Evolutionary conservation across 2,113 vertebrate genomes (phyloP), one percentile per base, ranked within the genome.

Genomic region (Leptobrachium leishanense): DNA sequence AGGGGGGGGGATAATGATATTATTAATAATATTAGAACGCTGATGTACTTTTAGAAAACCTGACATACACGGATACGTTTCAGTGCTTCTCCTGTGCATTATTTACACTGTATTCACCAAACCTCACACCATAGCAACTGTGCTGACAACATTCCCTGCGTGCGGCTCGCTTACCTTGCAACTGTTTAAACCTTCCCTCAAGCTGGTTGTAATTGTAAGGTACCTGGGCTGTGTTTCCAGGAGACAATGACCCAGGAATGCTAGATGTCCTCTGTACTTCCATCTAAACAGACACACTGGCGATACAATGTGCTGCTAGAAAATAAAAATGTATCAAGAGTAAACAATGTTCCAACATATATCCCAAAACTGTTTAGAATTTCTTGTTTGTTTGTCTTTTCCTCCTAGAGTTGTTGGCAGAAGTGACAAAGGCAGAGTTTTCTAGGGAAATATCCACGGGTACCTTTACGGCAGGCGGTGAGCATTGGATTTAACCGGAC

Each of bases 121-220:
- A 73, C 64, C 74, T 74, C 79, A 77, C 3, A 75, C 67, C 81
- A 46, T 31, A 87, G 88, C 90, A 90, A 86, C 83, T 77, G 62
- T 66, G 67, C 77, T 79, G 44, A 72, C 77, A 76, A 63, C 55
- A 55, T 44, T 40, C n/a, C 46, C 40, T 81, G 81, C 77, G 82
- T 72, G 54, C 5, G 55, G 64, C 69, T 50, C 41, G 31, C 92
- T 93, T 92, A 99, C 97, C 97, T 97, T 99, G 95, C 57, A 99
- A 91, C 88, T 98, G 97, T 78, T 98, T 98, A 92, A 99, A 98
- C 53, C 97, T 92, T 53, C 96, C 96, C 83, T 99, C 97, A 87
- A 99, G 90, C 89, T 92, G 94, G 81, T 94, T 96, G 84, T 95
- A 96, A 93, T 91, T 95, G 85, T 92, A 91, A 39, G 92, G 89